These are phyloP conservation scores for Drosophila koepferae DNA, from an alignment of 2,888 invertebrate genomes.

Conservation along the genomic window DNA sequence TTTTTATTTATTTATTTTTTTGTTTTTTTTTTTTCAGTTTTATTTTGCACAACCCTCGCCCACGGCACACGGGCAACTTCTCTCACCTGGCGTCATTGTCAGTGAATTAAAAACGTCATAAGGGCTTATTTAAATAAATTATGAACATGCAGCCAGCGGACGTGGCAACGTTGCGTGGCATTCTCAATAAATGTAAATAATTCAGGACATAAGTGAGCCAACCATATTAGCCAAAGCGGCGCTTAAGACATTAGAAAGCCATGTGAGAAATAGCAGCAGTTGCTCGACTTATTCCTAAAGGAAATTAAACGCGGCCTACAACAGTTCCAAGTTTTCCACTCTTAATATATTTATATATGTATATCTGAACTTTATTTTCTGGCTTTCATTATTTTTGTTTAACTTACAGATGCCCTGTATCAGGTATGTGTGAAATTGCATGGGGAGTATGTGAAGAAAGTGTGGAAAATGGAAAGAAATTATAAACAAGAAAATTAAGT, in stretches of 20 bases:
- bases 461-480: background rate
- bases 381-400: slow-evolving; percentile 20
- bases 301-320: slow-evolving; percentile 61
- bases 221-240: slow-evolving; percentile 64
- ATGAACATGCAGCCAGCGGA: slow-evolving; percentile 54
- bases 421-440: no score
- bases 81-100: slow-evolving; percentile 60
- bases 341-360: slow-evolving; percentile 6
- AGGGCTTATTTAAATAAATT: slow-evolving; percentile 82
- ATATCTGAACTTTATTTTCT: background rate
- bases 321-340: slow-evolving; percentile 45
- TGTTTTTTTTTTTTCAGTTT: no score
- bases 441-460: background rate
- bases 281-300: slow-evolving; percentile 61
- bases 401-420: slow-evolving; percentile 21
- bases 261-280: slow-evolving; percentile 71
- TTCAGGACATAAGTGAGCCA: slow-evolving; percentile 69
- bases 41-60: background rate
- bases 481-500: no score
- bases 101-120: slow-evolving; percentile 82
- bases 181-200: slow-evolving; percentile 77
- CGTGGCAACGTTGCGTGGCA: slow-evolving; percentile 39
- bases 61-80: background rate
- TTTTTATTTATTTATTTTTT: background rate
- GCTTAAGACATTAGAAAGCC: slow-evolving; percentile 65